Evolutionary conservation across 2,113 vertebrate species (phyloP), one percentile per base, ranked within the genome.

Genomic region (Mesoclemmys tuberculata): DNA sequence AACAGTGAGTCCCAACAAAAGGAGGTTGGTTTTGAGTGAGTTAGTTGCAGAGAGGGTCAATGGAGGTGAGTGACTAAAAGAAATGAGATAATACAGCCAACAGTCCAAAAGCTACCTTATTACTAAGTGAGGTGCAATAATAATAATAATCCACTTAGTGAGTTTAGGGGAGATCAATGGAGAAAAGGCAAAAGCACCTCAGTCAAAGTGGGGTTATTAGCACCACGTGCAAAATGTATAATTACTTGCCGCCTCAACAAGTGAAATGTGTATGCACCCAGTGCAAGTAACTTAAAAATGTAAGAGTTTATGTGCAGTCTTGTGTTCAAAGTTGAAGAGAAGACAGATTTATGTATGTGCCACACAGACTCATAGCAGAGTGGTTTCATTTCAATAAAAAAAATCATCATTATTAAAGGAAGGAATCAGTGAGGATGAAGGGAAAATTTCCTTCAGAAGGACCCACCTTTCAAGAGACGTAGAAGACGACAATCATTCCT

Each of bases 11-110:
- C 61, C 54, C 10, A 90, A 71, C 64, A 89, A 8, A 80, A 38
- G 38, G 84, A 82, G 2, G 86, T 49, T 90, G 75, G 7, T 31
- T 86, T 89, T 91, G 18, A 75, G 55, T 78, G 92, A 84, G 27
- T 10, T 71, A 52, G 41, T 61, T 88, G 35, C 84, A 82, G 41
- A 75, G 14, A 81, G 35, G 31, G 46, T 38, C n/a, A 75, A 41
- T 49, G 78, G 83, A 87, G 89, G 83, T 5, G 1, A 68, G 1
- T 78, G 88, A 68, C 49, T 85, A 84, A 27, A 58, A n/a, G 71
- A 54, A 31, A 16, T 38, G 22, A 38, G 31, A 49, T 29, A 86
- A 26, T 46, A 78, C 87, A 89, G 2, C 8, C 38, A 61, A 61
- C 31, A 83, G 18, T 24, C 6, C 64, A 71, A 87, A 92, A 75